Evolutionary conservation across 2,113 vertebrate species (phyloP).

Genomic region (Limnothrissa miodon): DNA sequence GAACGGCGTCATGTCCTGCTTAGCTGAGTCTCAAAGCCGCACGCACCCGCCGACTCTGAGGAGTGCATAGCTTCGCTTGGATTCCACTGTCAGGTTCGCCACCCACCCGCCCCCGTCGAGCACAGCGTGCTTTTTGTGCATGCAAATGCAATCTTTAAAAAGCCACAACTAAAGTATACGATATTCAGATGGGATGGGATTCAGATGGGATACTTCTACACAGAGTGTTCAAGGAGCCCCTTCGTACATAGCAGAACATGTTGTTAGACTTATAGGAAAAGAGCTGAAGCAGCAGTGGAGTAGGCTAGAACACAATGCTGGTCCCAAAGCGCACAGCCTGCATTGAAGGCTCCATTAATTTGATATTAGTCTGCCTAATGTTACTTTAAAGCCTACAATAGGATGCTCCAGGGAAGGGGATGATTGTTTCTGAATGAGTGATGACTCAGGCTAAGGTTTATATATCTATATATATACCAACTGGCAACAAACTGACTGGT

Average conservation of each 20-base stretch:
- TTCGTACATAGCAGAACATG: neutral
- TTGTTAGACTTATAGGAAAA: neutral
- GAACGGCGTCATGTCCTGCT: neutral
- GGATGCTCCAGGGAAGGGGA: neutral
- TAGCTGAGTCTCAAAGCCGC: neutral
- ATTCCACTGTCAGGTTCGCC: neutral
- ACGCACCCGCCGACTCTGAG: neutral
- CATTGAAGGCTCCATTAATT: neutral
- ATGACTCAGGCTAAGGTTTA: neutral
- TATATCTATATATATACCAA: too few relatives aligned
- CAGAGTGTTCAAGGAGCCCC: neutral
- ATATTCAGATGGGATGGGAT: neutral
- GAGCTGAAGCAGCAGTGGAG: neutral
- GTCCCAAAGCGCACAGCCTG: neutral
- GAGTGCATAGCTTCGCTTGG: neutral
- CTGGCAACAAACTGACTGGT: too few relatives aligned
- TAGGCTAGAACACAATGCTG: neutral
- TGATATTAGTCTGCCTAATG: constrained; percentile 10
- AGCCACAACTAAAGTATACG: neutral
- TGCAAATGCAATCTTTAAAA: neutral
- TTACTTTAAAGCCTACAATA: neutral
- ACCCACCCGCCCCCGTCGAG: neutral
- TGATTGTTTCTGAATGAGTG: neutral
- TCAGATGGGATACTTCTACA: neutral
- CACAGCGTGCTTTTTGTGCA: neutral